Conservation (phyloP, 2,797 vertebrate species). For the Uromys caudimaculatus region DNA sequence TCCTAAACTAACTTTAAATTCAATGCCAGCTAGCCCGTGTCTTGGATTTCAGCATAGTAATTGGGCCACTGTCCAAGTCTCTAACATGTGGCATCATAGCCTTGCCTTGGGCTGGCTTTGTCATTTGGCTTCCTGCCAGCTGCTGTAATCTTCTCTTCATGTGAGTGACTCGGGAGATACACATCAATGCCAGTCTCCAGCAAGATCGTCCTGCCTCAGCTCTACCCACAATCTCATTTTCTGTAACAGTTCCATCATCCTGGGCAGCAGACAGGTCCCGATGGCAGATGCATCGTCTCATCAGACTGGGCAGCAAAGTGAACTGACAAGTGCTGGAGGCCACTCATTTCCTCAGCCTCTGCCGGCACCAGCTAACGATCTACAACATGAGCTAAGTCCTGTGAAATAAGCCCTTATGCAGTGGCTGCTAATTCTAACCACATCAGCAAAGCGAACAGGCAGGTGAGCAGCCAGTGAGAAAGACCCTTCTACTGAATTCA, state of each 20-base stretch:
- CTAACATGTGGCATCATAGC: not conserved
- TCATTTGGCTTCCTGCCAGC: conserved; percentile 42
- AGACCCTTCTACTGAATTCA: conserved; percentile 45
- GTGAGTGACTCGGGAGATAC: conserved; percentile 6
- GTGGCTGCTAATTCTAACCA: conserved; percentile 27
- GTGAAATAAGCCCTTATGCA: not conserved
- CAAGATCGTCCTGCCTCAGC: not conserved
- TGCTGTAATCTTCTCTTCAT: conserved; percentile 44
- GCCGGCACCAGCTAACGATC: not conserved
- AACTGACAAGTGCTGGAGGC: not conserved
- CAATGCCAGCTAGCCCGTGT: not conserved
- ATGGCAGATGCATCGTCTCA: not conserved
- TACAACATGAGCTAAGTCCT: not conserved
- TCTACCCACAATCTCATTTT: conserved; percentile 12
- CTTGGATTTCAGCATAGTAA: conserved; percentile 33
- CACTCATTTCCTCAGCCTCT: not conserved
- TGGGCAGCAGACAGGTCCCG: not conserved
- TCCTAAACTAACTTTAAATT: not conserved
- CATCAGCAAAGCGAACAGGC: not conserved
- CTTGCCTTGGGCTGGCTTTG: conserved; percentile 35
- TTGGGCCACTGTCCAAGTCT: not conserved
- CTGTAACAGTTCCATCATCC: conserved; percentile 16
- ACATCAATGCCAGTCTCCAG: not conserved
- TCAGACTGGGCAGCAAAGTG: conserved; percentile 10
- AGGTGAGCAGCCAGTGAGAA: not conserved